Base-by-base conservation (phyloP, 1,140 invertebrate genomes). In the Grapholita molesta region DNA sequence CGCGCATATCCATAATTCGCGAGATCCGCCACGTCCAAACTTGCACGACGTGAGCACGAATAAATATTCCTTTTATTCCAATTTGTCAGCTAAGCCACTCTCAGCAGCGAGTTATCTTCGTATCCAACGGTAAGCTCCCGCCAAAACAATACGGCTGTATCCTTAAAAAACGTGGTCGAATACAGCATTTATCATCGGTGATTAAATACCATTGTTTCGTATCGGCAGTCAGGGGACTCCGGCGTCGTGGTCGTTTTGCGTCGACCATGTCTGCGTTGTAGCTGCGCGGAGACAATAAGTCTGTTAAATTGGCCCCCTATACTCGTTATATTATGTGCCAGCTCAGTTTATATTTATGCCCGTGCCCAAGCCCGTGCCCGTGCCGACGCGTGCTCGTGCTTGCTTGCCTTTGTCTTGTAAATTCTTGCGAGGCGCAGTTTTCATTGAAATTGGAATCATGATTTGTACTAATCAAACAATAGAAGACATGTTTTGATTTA, bases 131-230 rank as follows among this genome's bases (percentile, higher is more conserved):
- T 88, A 85, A 89, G 87, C 86, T 86, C 89, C 83, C 85, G 85
- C 86, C 86, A 88, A 90, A 88, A 91, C 89, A 91, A 91, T 91
- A 88, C 86, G 72, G 81, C 83, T 82, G 89, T 86, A 85, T 89
- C 83, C 83, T 90, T 91, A 91, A 90, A 91, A 91, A 90, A 89
- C 86, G 86, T 89, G 85, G 77, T 79, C 84, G 86, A 85, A 90
- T 85, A 84, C 88, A 78, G 84, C 89, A 91, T 91, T 89, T 91
- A 91, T 91, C 89, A 91, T 91, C 86, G 81, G 85, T 90, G 89
- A 90, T 91, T 91, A 91, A 91, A 91, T 91, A 90, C 88, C 89
- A 91, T 91, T 91, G 89, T 91, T 91, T 91, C 87, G 89, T 90
- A 89, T 88, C 82, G 85, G 82, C 76, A 84, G 82, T 86, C 82